phyloP scores from a whole-genome alignment of 2,888 invertebrate genomes.

The Hofmannophila pseudospretella region DNA sequence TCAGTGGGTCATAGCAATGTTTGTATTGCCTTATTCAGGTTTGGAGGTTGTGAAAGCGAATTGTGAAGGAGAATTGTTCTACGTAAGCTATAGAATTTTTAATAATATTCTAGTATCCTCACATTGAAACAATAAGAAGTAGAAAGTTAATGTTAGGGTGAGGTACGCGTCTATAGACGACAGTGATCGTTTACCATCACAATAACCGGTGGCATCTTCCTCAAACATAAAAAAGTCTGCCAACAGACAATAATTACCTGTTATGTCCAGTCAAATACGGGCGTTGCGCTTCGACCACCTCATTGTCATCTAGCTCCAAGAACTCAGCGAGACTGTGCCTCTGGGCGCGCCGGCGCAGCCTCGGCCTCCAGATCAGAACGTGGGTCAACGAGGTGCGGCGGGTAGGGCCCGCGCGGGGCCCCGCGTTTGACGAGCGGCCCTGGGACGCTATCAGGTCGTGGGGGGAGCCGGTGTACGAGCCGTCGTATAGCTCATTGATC shows the following conservation, averaged over 20 bases:
- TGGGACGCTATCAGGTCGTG: constrained; percentile 90
- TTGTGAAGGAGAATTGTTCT: too few species aligned
- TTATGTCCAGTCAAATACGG: constrained; percentile 95
- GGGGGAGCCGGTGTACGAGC: constrained; percentile 95
- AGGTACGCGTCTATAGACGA: too few species aligned
- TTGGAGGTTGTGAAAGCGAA: too few species aligned
- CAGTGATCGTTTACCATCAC: too few species aligned
- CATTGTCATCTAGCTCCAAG: constrained; percentile 90
- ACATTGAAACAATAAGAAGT: too few species aligned
- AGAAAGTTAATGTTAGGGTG: too few species aligned
- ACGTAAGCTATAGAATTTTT: too few species aligned
- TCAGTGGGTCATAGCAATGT: neutral
- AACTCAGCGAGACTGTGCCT: constrained; percentile 92
- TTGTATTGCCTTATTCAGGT: too few species aligned
- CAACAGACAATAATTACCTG: too few species aligned
- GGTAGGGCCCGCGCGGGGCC: constrained; percentile 85
- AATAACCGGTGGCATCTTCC: too few species aligned
- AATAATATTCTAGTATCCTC: too few species aligned
- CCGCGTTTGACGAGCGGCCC: constrained; percentile 85
- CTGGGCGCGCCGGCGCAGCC: constrained; percentile 68
- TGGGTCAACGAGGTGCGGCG: constrained; percentile 87
- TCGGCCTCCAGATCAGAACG: constrained; percentile 86
- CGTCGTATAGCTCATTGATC: constrained; percentile 96
- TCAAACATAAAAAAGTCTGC: too few species aligned
- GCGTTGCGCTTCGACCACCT: constrained; percentile 85